These are phyloP conservation scores for Scytalopus superciliaris DNA, from an alignment of 2,113 vertebrate genomes.

Conservation along the genomic window DNA sequence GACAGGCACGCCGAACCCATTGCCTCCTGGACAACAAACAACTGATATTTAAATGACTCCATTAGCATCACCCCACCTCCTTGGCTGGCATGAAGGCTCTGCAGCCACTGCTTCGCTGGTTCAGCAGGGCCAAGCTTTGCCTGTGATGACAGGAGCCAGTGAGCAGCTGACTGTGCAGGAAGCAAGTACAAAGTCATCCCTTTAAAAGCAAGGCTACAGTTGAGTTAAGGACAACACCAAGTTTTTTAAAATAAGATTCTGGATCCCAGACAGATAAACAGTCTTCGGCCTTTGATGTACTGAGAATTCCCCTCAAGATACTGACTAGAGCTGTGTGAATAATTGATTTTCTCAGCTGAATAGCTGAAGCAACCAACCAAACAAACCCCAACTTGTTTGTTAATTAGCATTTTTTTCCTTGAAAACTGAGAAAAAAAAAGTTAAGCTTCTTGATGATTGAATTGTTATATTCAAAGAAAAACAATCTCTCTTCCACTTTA, in stretches of 20 bases:
- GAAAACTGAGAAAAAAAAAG: neutral
- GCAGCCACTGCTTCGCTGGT: rapidly evolving
- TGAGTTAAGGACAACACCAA: conserved; percentile 28
- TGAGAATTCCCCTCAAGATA: conserved; percentile 64
- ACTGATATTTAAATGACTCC: neutral
- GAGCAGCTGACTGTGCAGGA: neutral
- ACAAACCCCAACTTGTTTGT: conserved; percentile 56
- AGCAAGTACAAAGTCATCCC: neutral
- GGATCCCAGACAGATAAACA: conserved; percentile 54
- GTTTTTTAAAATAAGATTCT: conserved; percentile 34
- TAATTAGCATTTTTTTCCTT: conserved; percentile 17
- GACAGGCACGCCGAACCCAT: rapidly evolving
- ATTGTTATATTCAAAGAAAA: neutral
- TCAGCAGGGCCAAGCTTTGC: neutral
- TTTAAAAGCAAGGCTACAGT: neutral
- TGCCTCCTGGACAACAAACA: neutral
- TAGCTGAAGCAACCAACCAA: conserved; percentile 49
- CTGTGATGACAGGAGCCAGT: neutral
- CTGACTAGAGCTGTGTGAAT: conserved; percentile 52
- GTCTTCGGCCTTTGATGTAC: conserved; percentile 44
- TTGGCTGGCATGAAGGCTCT: neutral
- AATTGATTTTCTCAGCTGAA: conserved; percentile 66
- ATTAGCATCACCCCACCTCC: neutral
- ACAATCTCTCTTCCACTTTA: neutral
- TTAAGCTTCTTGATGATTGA: neutral